phyloP scores from a whole-genome alignment of 2,888 invertebrate genomes.

The Allolobophora icterica region DNA sequence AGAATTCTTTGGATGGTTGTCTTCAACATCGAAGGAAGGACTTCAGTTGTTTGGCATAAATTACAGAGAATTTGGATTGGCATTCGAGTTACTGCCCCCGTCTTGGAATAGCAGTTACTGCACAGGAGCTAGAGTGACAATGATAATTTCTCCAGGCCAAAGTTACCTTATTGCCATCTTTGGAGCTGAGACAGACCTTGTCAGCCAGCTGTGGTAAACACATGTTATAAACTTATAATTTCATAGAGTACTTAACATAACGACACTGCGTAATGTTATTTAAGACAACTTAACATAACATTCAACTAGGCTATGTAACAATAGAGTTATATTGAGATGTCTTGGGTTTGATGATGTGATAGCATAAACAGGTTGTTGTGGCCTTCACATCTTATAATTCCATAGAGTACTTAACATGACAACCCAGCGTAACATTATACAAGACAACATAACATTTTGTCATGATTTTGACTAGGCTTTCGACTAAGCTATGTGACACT shows the following conservation, averaged over 20 bases:
- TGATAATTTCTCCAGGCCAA: background rate
- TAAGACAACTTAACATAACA: no score
- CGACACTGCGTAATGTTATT: no score
- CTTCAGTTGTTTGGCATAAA: slow-evolving; percentile 17
- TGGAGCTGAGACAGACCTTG: slow-evolving; percentile 17
- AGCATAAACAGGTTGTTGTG: no score
- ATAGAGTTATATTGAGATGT: background rate
- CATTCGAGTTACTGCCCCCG: background rate
- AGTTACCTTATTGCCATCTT: background rate
- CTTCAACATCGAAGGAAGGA: background rate
- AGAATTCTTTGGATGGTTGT: background rate
- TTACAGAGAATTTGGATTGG: slow-evolving; percentile 7
- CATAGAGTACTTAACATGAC: background rate
- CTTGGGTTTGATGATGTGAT: background rate
- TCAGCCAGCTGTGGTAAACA: slow-evolving; percentile 14
- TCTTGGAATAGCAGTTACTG: slow-evolving; percentile 17
- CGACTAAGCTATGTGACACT: background rate
- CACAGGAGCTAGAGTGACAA: background rate
- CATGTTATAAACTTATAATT: background rate
- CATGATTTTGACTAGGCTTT: no score
- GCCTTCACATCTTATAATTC: background rate
- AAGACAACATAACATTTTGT: no score
- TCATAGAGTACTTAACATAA: no score
- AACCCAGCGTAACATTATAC: background rate
- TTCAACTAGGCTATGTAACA: background rate